These are phyloP conservation scores for Oreotrochilus melanogaster DNA, from an alignment of 2,113 vertebrate species.

Conservation along the genomic window DNA sequence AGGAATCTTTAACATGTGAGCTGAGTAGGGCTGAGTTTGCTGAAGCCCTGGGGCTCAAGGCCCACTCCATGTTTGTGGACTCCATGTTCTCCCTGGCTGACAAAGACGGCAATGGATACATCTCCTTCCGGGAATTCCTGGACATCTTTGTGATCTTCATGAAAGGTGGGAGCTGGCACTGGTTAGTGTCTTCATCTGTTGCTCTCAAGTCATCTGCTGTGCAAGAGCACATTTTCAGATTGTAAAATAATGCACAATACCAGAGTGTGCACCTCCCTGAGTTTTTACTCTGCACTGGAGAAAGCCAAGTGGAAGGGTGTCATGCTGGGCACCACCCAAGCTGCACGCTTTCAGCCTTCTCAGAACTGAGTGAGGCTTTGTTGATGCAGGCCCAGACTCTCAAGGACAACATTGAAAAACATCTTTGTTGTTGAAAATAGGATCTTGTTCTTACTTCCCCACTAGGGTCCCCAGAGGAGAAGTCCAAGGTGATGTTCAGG, in stretches of 20 bases:
- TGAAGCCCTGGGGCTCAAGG: constrained; percentile 88
- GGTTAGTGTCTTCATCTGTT: neutral
- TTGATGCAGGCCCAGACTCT: neutral
- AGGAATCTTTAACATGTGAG: constrained; percentile 89
- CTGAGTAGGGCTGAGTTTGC: constrained; percentile 92
- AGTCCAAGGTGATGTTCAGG: constrained; percentile 91
- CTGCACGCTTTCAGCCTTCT: neutral
- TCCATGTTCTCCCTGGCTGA: constrained; percentile 96
- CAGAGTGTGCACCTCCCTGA: neutral
- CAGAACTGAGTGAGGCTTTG: neutral
- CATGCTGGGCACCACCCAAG: neutral
- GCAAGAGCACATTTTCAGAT: neutral
- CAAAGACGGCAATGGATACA: constrained; percentile 94
- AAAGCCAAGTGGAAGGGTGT: neutral
- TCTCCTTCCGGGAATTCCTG: constrained; percentile 94
- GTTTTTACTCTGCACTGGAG: neutral
- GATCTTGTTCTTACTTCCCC: neutral
- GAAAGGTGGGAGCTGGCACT: constrained; percentile 84
- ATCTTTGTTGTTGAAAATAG: neutral
- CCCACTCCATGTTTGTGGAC: constrained; percentile 90
- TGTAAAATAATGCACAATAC: neutral
- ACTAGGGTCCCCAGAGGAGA: constrained; percentile 91
- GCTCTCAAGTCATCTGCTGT: neutral
- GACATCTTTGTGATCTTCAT: constrained; percentile 96
- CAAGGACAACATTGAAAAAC: neutral